Evolutionary conservation across 1,140 invertebrate genomes (phyloP), one percentile per base, ranked within the genome.

Genomic region (Heliconius hewitsoni): DNA sequence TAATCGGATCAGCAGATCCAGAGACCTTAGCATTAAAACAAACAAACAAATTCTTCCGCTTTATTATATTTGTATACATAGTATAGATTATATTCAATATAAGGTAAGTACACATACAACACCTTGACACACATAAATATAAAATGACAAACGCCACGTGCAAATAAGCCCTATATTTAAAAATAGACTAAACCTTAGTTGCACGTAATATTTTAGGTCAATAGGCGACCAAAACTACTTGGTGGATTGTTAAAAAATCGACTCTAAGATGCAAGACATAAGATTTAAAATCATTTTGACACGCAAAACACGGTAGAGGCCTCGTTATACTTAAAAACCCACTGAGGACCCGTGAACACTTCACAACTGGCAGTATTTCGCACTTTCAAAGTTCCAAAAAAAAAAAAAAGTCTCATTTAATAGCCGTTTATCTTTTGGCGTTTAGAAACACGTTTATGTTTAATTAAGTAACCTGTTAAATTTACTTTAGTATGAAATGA

Each of bases 261-360:
- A 70, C 80, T 74, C 42, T 78, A 81, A 18, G 0, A 1, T 1
- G 0, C 4, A 34, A 4, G 2, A 52, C 0, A 23, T 75, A 81
- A 81, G 73, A 71, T 19, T 39, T 18, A 81, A 27, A 60, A 46
- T 81, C 52, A 73, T 37, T 72, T 72, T 71, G 39, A 9, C 73
- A 8, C 39, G 16, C 34, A 75, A 34, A 46, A 70, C 72, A 71
- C 73, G 71, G 73, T 72, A 78, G 75, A 75, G 72, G 73, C 42
- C 80, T 81, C 80, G 80, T 81, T 81, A 81, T 76, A 78, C 71
- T 73, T 81, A 81, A 81, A 81, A 81, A 81, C 76, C 80, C 80
- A 78, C 80, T 78, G 76, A 81, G 76, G 76, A 75, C 75, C 73
- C 30, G 76, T 77, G 75, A 75, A 78, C 80, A 72, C 80, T 81